Evolutionary conservation across 2,888 invertebrate genomes (phyloP), one percentile per base, ranked within the genome.

Genomic region (Steinernema scapterisci): DNA sequence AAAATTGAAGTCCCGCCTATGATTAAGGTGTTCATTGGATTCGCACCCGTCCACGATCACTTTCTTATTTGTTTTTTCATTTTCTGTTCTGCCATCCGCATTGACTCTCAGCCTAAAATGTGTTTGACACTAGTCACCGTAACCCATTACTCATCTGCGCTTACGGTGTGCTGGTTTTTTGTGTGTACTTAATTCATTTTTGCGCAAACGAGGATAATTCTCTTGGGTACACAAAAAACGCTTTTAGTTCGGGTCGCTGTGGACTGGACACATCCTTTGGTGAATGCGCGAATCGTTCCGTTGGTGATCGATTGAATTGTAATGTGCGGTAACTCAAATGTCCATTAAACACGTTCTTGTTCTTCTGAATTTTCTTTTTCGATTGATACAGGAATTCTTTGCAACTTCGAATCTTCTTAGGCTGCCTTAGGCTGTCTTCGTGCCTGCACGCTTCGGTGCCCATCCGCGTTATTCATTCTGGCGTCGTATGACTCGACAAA

Each of bases 11-110:
- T n/a, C 31, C 63, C 63, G 63, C 63, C 63, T 31, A 25, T 63
- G 23, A 63, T 63, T 13, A 63, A 31, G 16, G 63, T 16, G 31
- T 11, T 31, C 63, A 31, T 19, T 11, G 52, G 63, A 63, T 63
- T 63, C 63, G 23, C 31, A 16, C 54, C 54, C 21, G 5, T 6
- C 63, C 27, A 27, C 31, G 63, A 63, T 63, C 23, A 63, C 63
- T 63, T 63, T 11, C 63, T 6, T 63, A 27, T 63, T 63, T 63
- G 63, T 63, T 63, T 63, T 54, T 27, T 31, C 31, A 38, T 38
- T 38, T 38, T 38, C 38, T 38, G 5, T 9, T 38, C 38, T 38
- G 5, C 38, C 3, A 3, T 38, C 38, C 38, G 9, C 3, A 38
- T 38, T 38, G 38, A 38, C 38, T 38, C 9, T 38, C 9, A 6